phyloP scores from a whole-genome alignment of 2,113 vertebrate species.

The Neogale vison region DNA sequence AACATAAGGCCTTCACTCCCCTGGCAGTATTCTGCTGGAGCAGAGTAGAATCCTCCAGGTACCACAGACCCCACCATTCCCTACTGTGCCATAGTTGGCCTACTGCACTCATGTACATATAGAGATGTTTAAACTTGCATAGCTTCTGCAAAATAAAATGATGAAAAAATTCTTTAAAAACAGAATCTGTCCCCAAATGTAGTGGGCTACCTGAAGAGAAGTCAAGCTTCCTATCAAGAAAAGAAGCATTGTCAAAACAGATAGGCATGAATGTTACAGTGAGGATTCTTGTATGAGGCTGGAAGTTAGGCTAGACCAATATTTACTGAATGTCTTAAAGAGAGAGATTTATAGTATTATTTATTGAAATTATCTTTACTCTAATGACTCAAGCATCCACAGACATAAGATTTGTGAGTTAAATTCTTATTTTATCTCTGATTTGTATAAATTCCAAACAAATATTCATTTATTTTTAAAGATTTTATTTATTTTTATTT shows the following conservation, averaged over 20 bases:
- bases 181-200: background rate
- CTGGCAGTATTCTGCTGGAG: accelerated
- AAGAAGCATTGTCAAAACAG: background rate
- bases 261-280: background rate
- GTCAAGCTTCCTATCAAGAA: background rate
- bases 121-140: background rate
- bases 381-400: background rate
- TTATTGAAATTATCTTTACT: conserved; percentile 10
- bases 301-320: background rate
- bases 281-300: background rate
- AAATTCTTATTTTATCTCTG: conserved; percentile 35
- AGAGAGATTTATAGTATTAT: background rate
- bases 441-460: conserved; percentile 43
- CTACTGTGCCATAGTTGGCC: accelerated
- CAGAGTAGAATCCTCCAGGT: no score
- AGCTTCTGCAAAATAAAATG: background rate
- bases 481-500: background rate
- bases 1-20: no score
- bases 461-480: conserved; percentile 5
- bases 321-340: background rate
- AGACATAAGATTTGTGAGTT: background rate
- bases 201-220: background rate
- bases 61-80: background rate
- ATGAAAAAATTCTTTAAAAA: background rate
- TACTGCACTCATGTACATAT: background rate